phyloP scores from a whole-genome alignment of 2,113 vertebrate genomes.

The Neodon shergylaensis region DNA sequence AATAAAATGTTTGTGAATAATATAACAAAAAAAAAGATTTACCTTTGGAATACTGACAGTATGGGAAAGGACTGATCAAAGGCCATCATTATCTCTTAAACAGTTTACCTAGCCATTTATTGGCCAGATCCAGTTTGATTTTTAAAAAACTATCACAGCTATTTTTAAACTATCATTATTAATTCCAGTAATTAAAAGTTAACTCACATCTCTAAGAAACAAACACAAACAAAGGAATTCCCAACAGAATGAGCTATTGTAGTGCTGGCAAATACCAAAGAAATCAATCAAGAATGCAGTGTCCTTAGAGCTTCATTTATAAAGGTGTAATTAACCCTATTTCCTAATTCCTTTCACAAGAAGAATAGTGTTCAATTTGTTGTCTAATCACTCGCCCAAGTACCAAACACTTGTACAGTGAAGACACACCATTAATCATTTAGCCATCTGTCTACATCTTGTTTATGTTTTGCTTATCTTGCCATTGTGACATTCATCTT shows the following conservation, averaged over 20 bases:
- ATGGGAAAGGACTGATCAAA: not conserved
- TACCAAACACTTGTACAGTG: slow-evolving; percentile 75
- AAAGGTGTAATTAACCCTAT: slow-evolving; percentile 75
- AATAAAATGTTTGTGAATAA: no score
- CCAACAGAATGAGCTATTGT: slow-evolving; percentile 47
- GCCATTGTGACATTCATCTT: slow-evolving; percentile 56
- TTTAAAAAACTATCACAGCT: slow-evolving; percentile 64
- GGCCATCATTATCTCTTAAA: not conserved
- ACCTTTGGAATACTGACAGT: not conserved
- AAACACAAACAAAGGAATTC: slow-evolving; percentile 71
- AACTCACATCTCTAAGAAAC: slow-evolving; percentile 55
- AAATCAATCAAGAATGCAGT: slow-evolving; percentile 82
- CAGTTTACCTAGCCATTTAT: not conserved
- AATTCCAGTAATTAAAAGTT: slow-evolving; percentile 62
- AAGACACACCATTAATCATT: slow-evolving; percentile 81
- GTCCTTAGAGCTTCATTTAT: slow-evolving; percentile 80
- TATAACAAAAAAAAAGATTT: no score
- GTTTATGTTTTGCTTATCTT: slow-evolving; percentile 53
- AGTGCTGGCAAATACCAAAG: slow-evolving; percentile 64
- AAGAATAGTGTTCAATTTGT: slow-evolving; percentile 82
- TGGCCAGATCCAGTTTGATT: slow-evolving; percentile 33
- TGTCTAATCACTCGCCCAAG: slow-evolving; percentile 78
- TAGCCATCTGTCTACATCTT: slow-evolving; percentile 54
- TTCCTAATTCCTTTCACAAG: slow-evolving; percentile 79
- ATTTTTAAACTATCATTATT: slow-evolving; percentile 62